These are phyloP conservation scores for Siniperca knerii DNA, from an alignment of 2,113 vertebrate genomes.

Conservation along the genomic window DNA sequence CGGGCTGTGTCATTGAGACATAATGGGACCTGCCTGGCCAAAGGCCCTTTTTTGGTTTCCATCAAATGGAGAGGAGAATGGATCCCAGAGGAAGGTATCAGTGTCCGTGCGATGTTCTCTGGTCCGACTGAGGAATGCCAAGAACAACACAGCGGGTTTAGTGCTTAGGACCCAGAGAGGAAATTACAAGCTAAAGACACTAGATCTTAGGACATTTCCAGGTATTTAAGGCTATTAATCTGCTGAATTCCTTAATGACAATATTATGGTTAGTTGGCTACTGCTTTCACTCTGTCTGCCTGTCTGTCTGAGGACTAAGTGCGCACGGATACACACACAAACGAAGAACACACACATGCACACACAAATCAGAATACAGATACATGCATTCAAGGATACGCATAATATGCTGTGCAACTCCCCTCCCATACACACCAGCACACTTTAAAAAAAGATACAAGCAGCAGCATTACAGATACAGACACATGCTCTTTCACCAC, in stretches of 20 bases:
- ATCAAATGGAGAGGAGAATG: conserved; percentile 76
- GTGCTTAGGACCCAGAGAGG: conserved; percentile 73
- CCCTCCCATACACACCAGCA: neutral
- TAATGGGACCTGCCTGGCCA: conserved; percentile 76
- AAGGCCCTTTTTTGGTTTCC: conserved; percentile 79
- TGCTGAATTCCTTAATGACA: conserved; percentile 77
- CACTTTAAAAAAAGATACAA: conserved; percentile 21
- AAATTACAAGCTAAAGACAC: conserved; percentile 77
- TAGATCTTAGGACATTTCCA: conserved; percentile 79
- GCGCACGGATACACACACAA: neutral
- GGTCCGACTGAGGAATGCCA: conserved; percentile 72
- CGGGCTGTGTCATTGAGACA: conserved; percentile 74
- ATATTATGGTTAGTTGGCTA: conserved; percentile 75
- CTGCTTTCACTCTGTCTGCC: conserved; percentile 63
- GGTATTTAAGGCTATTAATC: conserved; percentile 80
- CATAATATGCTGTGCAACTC: neutral
- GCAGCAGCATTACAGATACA: conserved; percentile 24
- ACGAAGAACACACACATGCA: neutral
- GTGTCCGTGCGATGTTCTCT: conserved; percentile 75
- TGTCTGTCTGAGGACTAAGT: conserved; percentile 31
- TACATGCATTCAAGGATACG: conserved; percentile 19
- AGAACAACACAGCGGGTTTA: conserved; percentile 82
- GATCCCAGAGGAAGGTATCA: conserved; percentile 83
- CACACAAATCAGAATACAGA: conserved; percentile 14
- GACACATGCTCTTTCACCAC: conserved; percentile 7